A percentile compares a stretch with the other conserved stretches of the same genome.
These are phyloP conservation scores for Phoxinus phoxinus DNA, from an alignment of 2,113 vertebrate genomes.

Conservation along the genomic window DNA sequence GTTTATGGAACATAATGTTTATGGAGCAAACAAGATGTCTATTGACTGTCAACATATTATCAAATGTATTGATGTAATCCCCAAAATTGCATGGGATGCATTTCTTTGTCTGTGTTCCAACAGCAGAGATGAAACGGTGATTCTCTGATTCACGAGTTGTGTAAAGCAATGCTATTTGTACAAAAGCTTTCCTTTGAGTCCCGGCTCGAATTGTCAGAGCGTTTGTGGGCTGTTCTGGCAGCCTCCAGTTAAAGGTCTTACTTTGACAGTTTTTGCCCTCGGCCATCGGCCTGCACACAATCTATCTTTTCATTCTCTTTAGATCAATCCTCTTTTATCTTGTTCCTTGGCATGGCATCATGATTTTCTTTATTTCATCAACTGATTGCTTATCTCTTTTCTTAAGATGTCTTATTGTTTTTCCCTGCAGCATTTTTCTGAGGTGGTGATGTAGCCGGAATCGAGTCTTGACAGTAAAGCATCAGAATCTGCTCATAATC, in stretches of 20 bases:
- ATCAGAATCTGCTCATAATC: neutral
- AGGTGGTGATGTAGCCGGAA: neutral
- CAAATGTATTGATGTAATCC: neutral
- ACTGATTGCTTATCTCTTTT: conserved; percentile 67
- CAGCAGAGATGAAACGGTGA: neutral
- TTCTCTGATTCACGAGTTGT: conserved; percentile 22
- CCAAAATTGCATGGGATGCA: neutral
- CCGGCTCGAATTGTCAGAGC: conserved; percentile 68
- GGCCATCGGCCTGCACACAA: conserved; percentile 52
- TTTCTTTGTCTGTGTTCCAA: neutral
- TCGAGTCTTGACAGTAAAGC: neutral
- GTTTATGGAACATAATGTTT: too few species aligned
- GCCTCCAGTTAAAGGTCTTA: conserved; percentile 73
- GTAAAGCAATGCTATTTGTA: conserved; percentile 28
- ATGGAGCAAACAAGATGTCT: neutral
- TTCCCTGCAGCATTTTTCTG: conserved; percentile 8
- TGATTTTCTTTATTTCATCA: conserved; percentile 74
- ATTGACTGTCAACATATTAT: neutral
- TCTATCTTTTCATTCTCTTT: conserved; percentile 29
- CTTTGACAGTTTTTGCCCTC: conserved; percentile 74
- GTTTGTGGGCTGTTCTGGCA: conserved; percentile 71
- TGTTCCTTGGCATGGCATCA: conserved; percentile 63
- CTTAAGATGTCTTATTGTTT: conserved; percentile 35
- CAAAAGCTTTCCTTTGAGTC: conserved; percentile 54
- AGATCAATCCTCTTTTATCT: conserved; percentile 54